Conservation (phyloP, 2,888 invertebrate species). For the Margaritifera margaritifera region DNA sequence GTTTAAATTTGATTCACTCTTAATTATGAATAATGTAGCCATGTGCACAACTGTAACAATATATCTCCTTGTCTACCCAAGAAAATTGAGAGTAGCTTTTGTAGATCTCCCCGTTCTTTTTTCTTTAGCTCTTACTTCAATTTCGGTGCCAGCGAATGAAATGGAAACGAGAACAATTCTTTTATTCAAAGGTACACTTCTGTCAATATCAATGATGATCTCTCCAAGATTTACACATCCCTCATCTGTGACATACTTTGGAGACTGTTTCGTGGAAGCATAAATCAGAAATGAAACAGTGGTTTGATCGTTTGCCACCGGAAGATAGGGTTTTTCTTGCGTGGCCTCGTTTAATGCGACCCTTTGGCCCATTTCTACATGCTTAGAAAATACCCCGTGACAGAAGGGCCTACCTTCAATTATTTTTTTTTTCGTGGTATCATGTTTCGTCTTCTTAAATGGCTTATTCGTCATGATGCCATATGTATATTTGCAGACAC, state of each 20-base stretch:
- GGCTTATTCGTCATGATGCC: constrained; percentile 12
- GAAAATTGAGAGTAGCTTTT: too few relatives aligned
- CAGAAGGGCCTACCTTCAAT: constrained; percentile 11
- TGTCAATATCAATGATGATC: not conserved
- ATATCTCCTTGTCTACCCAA: too few relatives aligned
- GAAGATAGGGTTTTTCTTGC: constrained; percentile 17
- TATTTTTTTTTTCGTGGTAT: constrained; percentile 12
- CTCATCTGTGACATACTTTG: constrained; percentile 22
- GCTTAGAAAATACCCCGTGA: constrained; percentile 19
- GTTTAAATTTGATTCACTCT: too few relatives aligned
- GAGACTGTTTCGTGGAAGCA: constrained; percentile 6
- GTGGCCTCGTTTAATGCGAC: constrained; percentile 10
- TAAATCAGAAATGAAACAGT: constrained; percentile 16
- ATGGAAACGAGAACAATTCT: too few relatives aligned
- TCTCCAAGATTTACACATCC: constrained; percentile 18
- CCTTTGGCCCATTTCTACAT: constrained; percentile 16
- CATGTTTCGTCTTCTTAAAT: constrained; percentile 13
- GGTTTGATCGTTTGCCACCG: constrained; percentile 11
- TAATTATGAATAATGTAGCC: too few relatives aligned
- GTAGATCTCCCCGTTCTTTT: too few relatives aligned
- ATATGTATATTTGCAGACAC: constrained; percentile 22
- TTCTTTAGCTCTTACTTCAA: too few relatives aligned
- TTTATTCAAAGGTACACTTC: too few relatives aligned
- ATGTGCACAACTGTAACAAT: too few relatives aligned
- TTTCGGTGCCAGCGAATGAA: too few relatives aligned